A percentile compares a stretch with the other conserved stretches of the same genome.
Evolutionary conservation across 2,888 invertebrate genomes (phyloP).

Genomic region (Eupithecia dodoneata): DNA sequence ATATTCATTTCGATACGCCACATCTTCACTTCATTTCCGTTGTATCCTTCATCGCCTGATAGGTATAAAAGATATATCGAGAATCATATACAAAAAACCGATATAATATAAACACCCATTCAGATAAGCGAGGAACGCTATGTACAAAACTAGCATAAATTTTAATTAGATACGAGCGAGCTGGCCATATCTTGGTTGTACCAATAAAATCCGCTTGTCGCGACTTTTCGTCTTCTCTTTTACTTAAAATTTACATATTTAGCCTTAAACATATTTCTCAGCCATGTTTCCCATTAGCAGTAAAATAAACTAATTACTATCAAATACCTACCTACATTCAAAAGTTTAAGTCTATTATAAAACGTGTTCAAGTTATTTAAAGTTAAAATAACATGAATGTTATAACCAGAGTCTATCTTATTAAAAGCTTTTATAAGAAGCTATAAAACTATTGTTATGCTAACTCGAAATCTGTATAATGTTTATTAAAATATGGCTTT

Average conservation of each 20-base stretch:
- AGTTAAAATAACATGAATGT: conserved; percentile 4
- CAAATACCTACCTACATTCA: conserved; percentile 4
- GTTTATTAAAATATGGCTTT: conserved; percentile 26
- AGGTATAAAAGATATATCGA: neutral
- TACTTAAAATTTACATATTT: conserved; percentile 6
- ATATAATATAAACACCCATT: conserved; percentile 50
- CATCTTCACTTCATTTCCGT: neutral
- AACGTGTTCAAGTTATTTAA: neutral
- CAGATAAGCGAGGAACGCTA: conserved; percentile 62
- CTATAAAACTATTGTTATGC: conserved; percentile 41
- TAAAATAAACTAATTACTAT: conserved; percentile 23
- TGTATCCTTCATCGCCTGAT: neutral
- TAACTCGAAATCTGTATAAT: conserved; percentile 37
- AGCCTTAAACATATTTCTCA: neutral
- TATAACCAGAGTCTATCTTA: conserved; percentile 15
- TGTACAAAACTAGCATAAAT: conserved; percentile 58
- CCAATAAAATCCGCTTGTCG: conserved; percentile 52
- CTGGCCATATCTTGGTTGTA: conserved; percentile 56
- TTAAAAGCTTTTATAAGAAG: conserved; percentile 17
- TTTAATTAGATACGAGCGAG: conserved; percentile 64
- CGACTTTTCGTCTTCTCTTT: neutral
- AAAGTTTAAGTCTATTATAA: conserved; percentile 11
- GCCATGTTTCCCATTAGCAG: conserved; percentile 35
- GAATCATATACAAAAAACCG: conserved; percentile 43
- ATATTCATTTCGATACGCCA: neutral